These are phyloP conservation scores for Cactoblastis cactorum DNA, from an alignment of 2,888 invertebrate species.

Conservation along the genomic window DNA sequence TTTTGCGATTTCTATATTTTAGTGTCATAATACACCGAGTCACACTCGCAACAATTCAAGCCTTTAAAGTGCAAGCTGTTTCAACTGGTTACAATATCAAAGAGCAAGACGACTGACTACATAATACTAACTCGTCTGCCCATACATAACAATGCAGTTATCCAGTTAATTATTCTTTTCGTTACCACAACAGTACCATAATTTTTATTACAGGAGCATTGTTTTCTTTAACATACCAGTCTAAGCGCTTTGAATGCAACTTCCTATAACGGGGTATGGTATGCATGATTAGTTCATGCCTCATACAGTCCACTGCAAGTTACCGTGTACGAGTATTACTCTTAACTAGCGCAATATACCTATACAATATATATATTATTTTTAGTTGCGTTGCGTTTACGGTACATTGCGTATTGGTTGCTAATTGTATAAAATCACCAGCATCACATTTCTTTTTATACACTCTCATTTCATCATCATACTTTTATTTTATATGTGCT, in stretches of 20 bases:
- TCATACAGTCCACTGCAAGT: not conserved
- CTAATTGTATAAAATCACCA: no score
- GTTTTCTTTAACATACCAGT: slow-evolving; percentile 4
- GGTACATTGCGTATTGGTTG: no score
- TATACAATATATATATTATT: no score
- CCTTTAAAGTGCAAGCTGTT: slow-evolving; percentile 48
- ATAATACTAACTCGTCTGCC: slow-evolving; percentile 1
- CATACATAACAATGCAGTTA: slow-evolving; percentile 7
- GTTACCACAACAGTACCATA: not conserved
- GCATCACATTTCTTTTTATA: no score
- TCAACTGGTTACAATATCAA: slow-evolving; percentile 16
- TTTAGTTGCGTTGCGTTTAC: no score
- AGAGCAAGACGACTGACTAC: not conserved
- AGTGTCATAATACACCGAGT: not conserved
- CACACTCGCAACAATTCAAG: slow-evolving; percentile 33
- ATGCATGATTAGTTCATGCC: not conserved
- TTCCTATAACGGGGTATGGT: not conserved
- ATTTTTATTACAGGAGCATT: not conserved
- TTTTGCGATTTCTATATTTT: not conserved
- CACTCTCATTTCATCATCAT: no score
- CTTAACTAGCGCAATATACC: not conserved
- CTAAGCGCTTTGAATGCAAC: not conserved
- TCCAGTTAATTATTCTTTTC: slow-evolving; percentile 2
- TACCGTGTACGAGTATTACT: not conserved
- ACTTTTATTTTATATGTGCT: no score